phyloP scores from a whole-genome alignment of 2,113 vertebrate species.

The Micronycteris hirsuta region DNA sequence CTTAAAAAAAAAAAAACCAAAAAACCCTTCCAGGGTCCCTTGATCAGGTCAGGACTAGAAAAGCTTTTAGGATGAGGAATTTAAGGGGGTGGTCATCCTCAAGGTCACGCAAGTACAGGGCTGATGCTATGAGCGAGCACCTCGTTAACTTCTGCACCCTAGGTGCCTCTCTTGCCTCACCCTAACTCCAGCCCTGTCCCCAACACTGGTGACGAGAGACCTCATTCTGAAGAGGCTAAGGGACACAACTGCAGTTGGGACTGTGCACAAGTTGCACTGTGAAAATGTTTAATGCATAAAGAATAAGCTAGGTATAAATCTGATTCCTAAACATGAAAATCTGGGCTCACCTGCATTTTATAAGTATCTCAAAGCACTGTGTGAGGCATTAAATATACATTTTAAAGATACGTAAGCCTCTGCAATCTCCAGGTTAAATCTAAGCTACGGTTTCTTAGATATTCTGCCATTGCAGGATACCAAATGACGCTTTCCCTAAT shows the following conservation, averaged over 20 bases:
- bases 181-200: neutral
- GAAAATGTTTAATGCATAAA: slow-evolving; percentile 62
- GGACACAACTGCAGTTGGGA: neutral
- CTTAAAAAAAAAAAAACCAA: no score
- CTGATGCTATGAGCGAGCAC: neutral
- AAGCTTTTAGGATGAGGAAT: neutral
- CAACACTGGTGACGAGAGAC: neutral
- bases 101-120: neutral
- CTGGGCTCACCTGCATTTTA: slow-evolving; percentile 55
- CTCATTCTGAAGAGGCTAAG: neutral
- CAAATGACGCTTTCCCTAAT: slow-evolving; percentile 57
- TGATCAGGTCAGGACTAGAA: neutral
- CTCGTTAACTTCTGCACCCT: neutral
- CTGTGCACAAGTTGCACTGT: neutral
- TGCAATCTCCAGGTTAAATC: slow-evolving; percentile 50
- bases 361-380: slow-evolving; percentile 43
- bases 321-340: slow-evolving; percentile 61
- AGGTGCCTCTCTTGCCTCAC: neutral
- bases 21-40: neutral
- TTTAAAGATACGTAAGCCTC: slow-evolving; percentile 54
- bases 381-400: slow-evolving; percentile 53
- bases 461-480: neutral
- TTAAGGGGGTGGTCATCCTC: neutral
- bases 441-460: slow-evolving; percentile 31
- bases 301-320: slow-evolving; percentile 59